Evolutionary conservation across 2,797 vertebrate genomes (phyloP), one percentile per base, ranked within the genome.

Genomic region (Naso thynnoides): DNA sequence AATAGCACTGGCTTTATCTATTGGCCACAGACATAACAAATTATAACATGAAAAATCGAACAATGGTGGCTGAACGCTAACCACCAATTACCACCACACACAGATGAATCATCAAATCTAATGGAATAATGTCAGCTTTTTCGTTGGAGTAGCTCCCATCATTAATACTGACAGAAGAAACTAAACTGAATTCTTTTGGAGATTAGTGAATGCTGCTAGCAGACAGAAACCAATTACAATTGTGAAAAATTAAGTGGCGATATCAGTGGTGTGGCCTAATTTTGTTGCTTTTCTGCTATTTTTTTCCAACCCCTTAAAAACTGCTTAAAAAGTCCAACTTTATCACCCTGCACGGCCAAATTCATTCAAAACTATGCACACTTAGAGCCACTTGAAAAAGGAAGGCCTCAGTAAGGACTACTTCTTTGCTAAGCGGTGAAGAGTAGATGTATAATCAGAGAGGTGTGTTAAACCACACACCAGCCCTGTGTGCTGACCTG

Each of bases 391-490:
- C 18, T 58, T 36, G 3, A 4, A 23, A 15, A 65, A 15, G 48
- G 5, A 41, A 27, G 36, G 11, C 33, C 23, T n/a, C 1, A 41
- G 19, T 44, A 44, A 60, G 9, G 48, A 61, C 19, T 38, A 3
- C 50, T 16, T 36, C 33, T 33, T 6, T 33, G 9, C 11, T 5
- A 13, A 19, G 2, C 52, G 55, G 8, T 55, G 59, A 62, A 55
- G 13, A 36, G 36, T 10, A 8, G 23, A 33, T 19, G 5, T 2
- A 21, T 4, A 26, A 38, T 18, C 16, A 64, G 18, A 16, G 60
- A 70, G 16, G 16, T n/a, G 16, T 44, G 18, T 29, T 59, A 62
- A 39, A 62, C 56, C 64, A 56, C 71, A 70, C 68, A 53, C 19
- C 21, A 45, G 3, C 26, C 31, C 24, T 18, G 1, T 75, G 8